Evolutionary conservation across 2,888 invertebrate genomes (phyloP).

Genomic region (Eupsilia transversa): DNA sequence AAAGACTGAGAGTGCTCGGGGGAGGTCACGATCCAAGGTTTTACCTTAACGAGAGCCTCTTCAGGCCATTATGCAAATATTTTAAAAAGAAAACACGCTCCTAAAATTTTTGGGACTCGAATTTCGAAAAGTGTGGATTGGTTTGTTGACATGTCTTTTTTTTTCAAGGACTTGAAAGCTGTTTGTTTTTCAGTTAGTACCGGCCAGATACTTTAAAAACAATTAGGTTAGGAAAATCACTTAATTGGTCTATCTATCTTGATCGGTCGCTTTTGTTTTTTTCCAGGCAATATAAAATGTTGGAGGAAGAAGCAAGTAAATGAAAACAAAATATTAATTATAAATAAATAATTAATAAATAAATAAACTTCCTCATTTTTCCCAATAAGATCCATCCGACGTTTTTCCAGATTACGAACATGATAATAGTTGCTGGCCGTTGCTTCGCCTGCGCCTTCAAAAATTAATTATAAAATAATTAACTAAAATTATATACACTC

Average conservation of each 20-base stretch:
- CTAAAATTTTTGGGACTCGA: not conserved
- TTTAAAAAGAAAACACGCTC: conserved; percentile 5
- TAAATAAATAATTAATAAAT: too few species aligned
- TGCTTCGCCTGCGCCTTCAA: too few species aligned
- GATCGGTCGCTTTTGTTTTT: conserved; percentile 1
- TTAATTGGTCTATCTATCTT: conserved; percentile 27
- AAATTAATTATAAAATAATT: too few species aligned
- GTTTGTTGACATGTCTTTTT: conserved; percentile 1
- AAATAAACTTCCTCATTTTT: too few species aligned
- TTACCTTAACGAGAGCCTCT: conserved; percentile 45
- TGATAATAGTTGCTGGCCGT: too few species aligned
- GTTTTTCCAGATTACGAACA: too few species aligned
- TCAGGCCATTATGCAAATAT: conserved; percentile 50
- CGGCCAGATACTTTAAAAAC: not conserved
- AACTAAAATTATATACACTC: too few species aligned
- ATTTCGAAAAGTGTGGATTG: conserved; percentile 7
- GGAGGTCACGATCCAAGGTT: conserved; percentile 48
- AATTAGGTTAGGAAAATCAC: conserved; percentile 5
- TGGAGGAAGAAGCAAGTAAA: not conserved
- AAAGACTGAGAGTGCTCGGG: conserved; percentile 26
- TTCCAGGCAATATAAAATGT: not conserved
- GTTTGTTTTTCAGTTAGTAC: not conserved
- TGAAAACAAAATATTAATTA: not conserved
- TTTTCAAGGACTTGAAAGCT: not conserved
- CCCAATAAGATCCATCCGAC: too few species aligned